Evolutionary conservation across 2,888 invertebrate species (phyloP), one percentile per base, ranked within the genome.

Genomic region (Lasioglossum malachurum): DNA sequence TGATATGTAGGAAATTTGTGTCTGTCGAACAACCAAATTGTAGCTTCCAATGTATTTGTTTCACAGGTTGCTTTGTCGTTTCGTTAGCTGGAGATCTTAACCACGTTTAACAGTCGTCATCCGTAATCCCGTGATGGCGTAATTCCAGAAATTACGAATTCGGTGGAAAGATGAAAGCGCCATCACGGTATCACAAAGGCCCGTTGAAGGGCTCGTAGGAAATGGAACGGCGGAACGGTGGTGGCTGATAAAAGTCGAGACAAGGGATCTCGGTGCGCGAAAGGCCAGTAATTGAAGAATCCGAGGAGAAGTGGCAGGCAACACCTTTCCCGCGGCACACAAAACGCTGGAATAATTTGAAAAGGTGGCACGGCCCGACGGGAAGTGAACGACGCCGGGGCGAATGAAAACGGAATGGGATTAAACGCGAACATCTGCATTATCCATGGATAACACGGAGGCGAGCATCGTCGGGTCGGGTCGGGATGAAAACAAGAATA

Each of bases 361-460:
- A 69, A 38, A 38, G 69, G 38, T 7, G 35, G 4, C 38, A 16
- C 5, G 35, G 23, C 2, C 0, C 16, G 31, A 8, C 16, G 12
- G 19, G 3, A 38, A 7, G 53, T 5, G 82, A 67, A 27, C 60
- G 53, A 44, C 35, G 38, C 57, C 31, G 53, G 27, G 60, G 46
- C 35, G 38, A 77, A 82, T 78, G 60, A 75, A 82, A 77, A 60
- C 69, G 78, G 41, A 82, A 75, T 60, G 71, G 78, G 69, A 78
- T 84, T 78, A 71, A 75, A 72, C 57, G 75, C 31, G 83, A 84
- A 76, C 71, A 35, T 82, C 77, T 81, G 35, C 74, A 81, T 76
- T 84, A 84, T 79, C 46, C 57, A 57, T 38, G 84, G 71, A 78
- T 60, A 78, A 84, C 78, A 69, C 46, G 44, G 31, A 27, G 53